Evolutionary conservation across 2,113 vertebrate species (phyloP).

Genomic region (Indicator indicator): DNA sequence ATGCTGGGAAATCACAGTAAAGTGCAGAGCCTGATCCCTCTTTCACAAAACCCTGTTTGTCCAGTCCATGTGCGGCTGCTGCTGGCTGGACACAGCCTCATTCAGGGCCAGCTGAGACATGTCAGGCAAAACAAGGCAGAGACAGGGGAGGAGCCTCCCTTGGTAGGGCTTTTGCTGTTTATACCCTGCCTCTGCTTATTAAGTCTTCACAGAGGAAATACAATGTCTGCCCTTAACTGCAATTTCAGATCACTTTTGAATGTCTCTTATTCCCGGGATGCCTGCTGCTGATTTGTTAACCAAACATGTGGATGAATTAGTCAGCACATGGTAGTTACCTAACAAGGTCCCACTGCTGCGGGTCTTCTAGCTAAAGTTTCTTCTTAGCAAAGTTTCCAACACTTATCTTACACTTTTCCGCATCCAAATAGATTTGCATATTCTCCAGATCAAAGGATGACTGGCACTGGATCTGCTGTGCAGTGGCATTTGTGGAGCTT

Average conservation of each 20-base stretch:
- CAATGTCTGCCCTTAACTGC: slow-evolving; percentile 5
- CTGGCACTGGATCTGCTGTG: background rate
- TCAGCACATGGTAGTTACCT: background rate
- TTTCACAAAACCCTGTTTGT: slow-evolving; percentile 47
- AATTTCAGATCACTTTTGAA: background rate
- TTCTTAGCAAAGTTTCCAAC: background rate
- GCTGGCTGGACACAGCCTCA: background rate
- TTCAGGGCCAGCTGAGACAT: slow-evolving; percentile 53
- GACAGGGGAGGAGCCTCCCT: slow-evolving; percentile 26
- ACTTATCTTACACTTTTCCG: background rate
- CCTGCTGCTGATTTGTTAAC: background rate
- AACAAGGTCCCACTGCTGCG: background rate
- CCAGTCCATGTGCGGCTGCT: slow-evolving; percentile 18
- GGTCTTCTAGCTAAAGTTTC: background rate
- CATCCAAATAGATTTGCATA: background rate
- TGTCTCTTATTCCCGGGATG: background rate
- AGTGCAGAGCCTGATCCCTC: background rate
- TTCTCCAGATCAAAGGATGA: background rate
- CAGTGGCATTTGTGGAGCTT: background rate
- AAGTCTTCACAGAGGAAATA: slow-evolving; percentile 16
- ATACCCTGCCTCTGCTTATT: slow-evolving; percentile 13
- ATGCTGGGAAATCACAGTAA: slow-evolving; percentile 32
- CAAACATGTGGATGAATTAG: background rate
- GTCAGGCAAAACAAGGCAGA: slow-evolving; percentile 58
- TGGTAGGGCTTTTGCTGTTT: slow-evolving; percentile 14